These are phyloP conservation scores for Myodes glareolus DNA, from an alignment of 2,113 vertebrate species.

Conservation along the genomic window DNA sequence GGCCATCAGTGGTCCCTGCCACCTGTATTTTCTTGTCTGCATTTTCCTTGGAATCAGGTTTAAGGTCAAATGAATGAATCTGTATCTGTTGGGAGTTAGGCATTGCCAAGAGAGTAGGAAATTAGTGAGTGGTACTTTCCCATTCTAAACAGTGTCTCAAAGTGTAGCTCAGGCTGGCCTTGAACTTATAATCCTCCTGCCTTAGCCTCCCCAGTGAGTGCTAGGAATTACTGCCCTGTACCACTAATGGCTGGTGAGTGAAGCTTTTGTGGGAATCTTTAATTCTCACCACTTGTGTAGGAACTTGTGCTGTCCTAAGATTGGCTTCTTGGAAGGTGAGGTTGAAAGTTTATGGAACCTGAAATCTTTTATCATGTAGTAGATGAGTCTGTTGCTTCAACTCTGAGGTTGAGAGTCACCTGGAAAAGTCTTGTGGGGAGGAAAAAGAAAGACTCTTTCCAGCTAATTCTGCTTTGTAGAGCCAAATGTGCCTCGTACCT, in stretches of 20 bases:
- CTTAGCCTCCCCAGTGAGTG: not conserved
- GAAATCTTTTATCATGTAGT: not conserved
- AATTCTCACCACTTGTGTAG: not conserved
- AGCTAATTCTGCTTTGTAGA: not conserved
- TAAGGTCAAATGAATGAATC: not conserved
- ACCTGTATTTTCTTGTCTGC: not conserved
- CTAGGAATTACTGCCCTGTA: not conserved
- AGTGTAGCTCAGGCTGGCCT: not conserved
- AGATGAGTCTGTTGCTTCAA: not conserved
- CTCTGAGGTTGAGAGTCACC: not conserved
- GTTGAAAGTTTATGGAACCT: not conserved
- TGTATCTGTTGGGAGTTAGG: not conserved
- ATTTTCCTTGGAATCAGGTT: not conserved
- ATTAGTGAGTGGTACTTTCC: not conserved
- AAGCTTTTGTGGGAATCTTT: not conserved
- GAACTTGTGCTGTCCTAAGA: not conserved
- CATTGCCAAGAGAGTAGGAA: not conserved
- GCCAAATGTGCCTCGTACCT: not conserved
- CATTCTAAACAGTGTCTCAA: not conserved
- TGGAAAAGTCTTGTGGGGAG: not conserved
- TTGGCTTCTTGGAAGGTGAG: not conserved
- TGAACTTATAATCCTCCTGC: not conserved
- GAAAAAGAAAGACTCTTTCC: too few relatives aligned
- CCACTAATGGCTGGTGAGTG: not conserved
- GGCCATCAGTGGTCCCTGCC: not conserved